Base-by-base conservation (phyloP, 2,888 invertebrate species). In the Eupithecia insigniata region DNA sequence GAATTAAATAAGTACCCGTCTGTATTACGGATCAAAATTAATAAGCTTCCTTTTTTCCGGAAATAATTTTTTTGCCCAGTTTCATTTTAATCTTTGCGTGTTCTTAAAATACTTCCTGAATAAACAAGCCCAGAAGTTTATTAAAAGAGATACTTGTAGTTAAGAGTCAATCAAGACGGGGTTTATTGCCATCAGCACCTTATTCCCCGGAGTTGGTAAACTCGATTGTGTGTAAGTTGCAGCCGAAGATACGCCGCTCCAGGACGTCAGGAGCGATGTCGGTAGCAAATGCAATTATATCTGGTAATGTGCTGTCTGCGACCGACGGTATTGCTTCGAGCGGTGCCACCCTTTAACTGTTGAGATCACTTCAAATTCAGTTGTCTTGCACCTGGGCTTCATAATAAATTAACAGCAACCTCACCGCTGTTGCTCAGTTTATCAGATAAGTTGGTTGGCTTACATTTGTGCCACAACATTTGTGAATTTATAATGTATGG, bases 1-100 rank as follows among this genome's bases (percentile, higher is more conserved):
- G 94, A 94, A 94, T 94, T 94, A 94, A 94, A 94, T 94, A 94
- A 94, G 94, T 94, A 94, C 89, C 92, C 90, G 82, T 87, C 89
- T 89, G 90, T 90, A 90, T 92, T 92, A 92, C 89, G 88, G 80
- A 86, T 89, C 85, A 90, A 93, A 92, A 92, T 92, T 92, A 91
- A 93, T 93, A 93, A 87, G 90, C 90, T 92, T 91, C 92, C 91
- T 93, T 92, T 87, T 86, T 85, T 81, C 84, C 80, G 84, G 89
- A 88, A 84, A 89, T 87, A 84, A 88, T 85, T 85, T 74, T 85
- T 71, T 69, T 67, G 26, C 60, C 34, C 34, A 34, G 55, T 64
- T 71, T 60, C 65, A 64, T 46, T 70, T 69, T 39, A 36, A 78
- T 77, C 78, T 87, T 82, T 83, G 79, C 79, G 76, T 81, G 77